Evolutionary conservation across 2,888 invertebrate genomes (phyloP), one percentile per base, ranked within the genome.

Genomic region (Sminthurides aquaticus): DNA sequence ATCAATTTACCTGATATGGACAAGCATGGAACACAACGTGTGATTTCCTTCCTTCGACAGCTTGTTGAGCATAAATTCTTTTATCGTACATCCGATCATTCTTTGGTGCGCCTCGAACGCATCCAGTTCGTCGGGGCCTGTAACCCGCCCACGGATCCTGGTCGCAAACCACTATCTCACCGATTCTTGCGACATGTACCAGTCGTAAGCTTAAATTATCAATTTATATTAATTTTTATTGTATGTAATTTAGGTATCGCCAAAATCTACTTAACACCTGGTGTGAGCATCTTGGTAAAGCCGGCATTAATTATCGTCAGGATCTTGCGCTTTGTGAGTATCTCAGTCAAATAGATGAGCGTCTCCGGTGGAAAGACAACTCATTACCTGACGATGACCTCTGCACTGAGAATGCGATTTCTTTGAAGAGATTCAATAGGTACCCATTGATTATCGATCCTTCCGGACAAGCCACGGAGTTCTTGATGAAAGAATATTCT

Each of bases 71-170:
- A 98, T 77, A 92, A 86, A 78, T 91, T 91, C 76, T 93, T 93
- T 81, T 95, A 87, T 79, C 83, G 93, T 64, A 89, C 91, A 8
- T 87, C 86, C 26, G 97, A 98, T 80, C 96, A 97, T 80, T 89
- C 93, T 0, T 98, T 97, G 95, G 97, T 99, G 0, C 87, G 90
- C 57, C 81, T 99, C 76, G 99, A 99, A 79, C 86, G 99, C 65
- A 99, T 99, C 75, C 99, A 99, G 79, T 99, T 99, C 79, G 99
- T 99, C 29, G 99, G 99, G 20, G 99, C 99, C 67, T 99, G 99
- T 80, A 99, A 99, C 83, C 99, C 99, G 43, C 99, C 99, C 0
- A 99, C 99, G 2, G 99, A 99, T 84, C 98, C 98, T 1, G 98
- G 98, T 49, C 86, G 98, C 71, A 98, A 98, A 79, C 96, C 96